These are phyloP conservation scores for Pelecanoides urinatrix DNA, from an alignment of 2,113 vertebrate genomes.

Conservation along the genomic window DNA sequence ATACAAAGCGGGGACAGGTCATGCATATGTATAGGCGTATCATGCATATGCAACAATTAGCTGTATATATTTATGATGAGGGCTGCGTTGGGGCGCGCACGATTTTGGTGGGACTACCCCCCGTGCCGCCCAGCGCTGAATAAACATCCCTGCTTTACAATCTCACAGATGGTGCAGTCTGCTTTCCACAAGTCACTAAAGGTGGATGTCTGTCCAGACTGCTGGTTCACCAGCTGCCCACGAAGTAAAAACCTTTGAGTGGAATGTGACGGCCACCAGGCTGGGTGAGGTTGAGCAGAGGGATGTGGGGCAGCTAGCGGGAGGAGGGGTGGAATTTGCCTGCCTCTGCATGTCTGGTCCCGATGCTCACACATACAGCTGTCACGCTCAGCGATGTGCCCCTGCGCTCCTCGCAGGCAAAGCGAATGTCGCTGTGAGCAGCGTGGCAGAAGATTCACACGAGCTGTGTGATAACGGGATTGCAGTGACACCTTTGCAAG, in stretches of 20 bases:
- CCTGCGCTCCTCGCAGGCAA: constrained; percentile 1
- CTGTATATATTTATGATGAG: too few relatives aligned
- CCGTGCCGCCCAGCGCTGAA: too few relatives aligned
- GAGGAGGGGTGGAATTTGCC: neutral
- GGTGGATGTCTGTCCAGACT: constrained; percentile 30
- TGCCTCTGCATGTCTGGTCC: neutral
- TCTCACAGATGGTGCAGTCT: too few relatives aligned
- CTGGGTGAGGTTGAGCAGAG: constrained; percentile 70
- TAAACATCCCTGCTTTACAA: too few relatives aligned
- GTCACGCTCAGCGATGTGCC: neutral
- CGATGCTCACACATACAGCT: rapidly evolving
- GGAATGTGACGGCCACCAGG: constrained; percentile 68
- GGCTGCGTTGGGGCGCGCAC: too few relatives aligned
- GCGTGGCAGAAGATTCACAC: constrained; percentile 13
- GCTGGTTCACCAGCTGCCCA: constrained; percentile 72
- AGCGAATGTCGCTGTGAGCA: neutral
- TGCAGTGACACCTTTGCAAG: constrained; percentile 35
- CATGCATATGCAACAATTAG: too few relatives aligned
- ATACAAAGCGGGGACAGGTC: too few relatives aligned
- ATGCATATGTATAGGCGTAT: too few relatives aligned
- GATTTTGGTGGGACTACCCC: too few relatives aligned
- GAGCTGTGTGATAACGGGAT: constrained; percentile 22
- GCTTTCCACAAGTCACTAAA: too few relatives aligned
- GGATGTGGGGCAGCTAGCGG: neutral
- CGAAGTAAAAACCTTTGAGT: constrained; percentile 73